Conservation (phyloP, 2,797 vertebrate genomes). For the Falco naumanni region DNA sequence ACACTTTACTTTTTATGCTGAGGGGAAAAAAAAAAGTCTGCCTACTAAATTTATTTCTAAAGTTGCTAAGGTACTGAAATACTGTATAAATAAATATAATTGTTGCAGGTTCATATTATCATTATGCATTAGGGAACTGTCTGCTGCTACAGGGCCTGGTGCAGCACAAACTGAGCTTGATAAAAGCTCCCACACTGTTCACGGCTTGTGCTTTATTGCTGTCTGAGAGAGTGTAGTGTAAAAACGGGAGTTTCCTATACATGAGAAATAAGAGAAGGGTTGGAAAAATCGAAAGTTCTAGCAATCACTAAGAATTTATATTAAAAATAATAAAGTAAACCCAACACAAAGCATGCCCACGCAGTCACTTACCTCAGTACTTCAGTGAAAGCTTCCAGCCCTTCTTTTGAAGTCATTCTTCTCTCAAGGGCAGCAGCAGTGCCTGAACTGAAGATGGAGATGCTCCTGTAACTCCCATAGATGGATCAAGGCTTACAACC, state of each 20-base stretch:
- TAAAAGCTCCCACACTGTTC: neutral
- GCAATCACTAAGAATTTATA: neutral
- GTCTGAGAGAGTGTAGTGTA: neutral
- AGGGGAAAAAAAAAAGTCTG: neutral
- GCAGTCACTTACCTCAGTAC: neutral
- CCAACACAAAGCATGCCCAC: neutral
- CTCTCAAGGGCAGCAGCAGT: neutral
- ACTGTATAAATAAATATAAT: neutral
- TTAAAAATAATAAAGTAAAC: neutral
- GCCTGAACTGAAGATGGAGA: neutral
- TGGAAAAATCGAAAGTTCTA: neutral
- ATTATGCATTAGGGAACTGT: neutral
- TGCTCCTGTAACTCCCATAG: neutral
- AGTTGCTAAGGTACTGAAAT: neutral
- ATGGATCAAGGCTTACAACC: neutral
- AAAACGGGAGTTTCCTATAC: neutral
- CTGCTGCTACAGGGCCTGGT: neutral
- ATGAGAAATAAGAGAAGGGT: neutral
- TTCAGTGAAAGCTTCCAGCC: neutral
- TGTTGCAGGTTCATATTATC: neutral
- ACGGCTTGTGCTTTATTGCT: neutral
- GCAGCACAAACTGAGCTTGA: neutral
- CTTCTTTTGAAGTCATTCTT: neutral
- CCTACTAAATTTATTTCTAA: neutral
- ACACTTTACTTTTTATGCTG: neutral